Conservation (phyloP, 2,113 vertebrate species). For the Rhea pennata region DNA sequence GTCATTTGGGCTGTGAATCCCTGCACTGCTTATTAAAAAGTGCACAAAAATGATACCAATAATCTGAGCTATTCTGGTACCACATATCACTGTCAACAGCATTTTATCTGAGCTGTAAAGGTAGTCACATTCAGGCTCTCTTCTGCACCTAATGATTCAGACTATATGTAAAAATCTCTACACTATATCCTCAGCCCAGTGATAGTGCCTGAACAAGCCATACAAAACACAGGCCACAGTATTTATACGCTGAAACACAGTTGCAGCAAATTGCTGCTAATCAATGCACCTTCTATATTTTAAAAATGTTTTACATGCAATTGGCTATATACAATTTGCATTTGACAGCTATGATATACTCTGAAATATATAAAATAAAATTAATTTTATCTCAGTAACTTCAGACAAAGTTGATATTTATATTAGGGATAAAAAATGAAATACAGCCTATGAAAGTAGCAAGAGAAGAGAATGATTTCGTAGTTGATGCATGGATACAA, state of each 20-base stretch:
- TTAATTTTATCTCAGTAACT: background rate
- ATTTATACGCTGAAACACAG: background rate
- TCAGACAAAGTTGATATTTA: background rate
- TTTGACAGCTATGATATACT: background rate
- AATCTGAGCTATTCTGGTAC: background rate
- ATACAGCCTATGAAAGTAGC: background rate
- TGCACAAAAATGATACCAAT: background rate
- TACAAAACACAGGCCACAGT: background rate
- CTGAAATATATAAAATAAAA: background rate
- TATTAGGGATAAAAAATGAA: background rate
- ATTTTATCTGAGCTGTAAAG: background rate
- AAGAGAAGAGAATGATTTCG: background rate
- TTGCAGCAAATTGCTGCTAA: background rate
- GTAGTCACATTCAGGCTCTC: background rate
- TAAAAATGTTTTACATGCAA: background rate
- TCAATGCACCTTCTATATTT: background rate
- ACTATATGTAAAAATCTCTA: background rate
- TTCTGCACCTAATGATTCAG: background rate
- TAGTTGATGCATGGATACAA: background rate
- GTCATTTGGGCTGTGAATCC: background rate
- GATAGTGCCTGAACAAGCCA: background rate
- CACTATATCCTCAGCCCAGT: background rate
- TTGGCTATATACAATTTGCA: background rate
- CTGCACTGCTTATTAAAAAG: background rate
- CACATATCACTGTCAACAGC: background rate